Evolutionary conservation across 2,888 invertebrate species (phyloP).

Genomic region (Aleiodes alternator): DNA sequence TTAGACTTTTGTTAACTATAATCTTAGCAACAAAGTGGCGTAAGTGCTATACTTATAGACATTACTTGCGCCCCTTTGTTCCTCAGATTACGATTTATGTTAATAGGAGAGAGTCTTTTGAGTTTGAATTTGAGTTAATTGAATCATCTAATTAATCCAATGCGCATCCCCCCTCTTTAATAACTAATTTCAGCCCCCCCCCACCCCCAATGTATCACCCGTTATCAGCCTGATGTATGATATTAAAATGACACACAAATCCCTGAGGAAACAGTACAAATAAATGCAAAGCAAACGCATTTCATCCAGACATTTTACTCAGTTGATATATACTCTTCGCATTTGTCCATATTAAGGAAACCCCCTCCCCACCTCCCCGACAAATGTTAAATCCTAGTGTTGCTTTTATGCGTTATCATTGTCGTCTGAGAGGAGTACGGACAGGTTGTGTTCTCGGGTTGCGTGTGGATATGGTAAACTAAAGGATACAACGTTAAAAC

Average conservation of each 20-base stretch:
- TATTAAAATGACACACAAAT: constrained; percentile 31
- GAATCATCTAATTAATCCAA: neutral
- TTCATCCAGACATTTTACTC: constrained; percentile 53
- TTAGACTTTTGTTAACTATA: too few species aligned
- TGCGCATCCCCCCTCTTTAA: constrained; percentile 30
- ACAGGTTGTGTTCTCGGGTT: constrained; percentile 26
- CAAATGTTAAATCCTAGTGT: constrained; percentile 53
- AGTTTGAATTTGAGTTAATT: neutral
- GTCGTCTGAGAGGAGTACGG: constrained; percentile 31
- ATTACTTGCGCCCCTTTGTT: too few species aligned
- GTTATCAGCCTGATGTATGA: constrained; percentile 49
- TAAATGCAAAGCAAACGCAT: constrained; percentile 71
- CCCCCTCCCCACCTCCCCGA: too few species aligned
- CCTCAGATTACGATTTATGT: too few species aligned
- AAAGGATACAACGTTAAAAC: constrained; percentile 30
- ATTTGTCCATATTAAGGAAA: constrained; percentile 72
- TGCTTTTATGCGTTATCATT: constrained; percentile 52
- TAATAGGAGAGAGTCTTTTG: too few species aligned
- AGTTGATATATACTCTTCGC: constrained; percentile 69
- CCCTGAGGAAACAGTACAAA: constrained; percentile 66
- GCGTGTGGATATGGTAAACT: constrained; percentile 28
- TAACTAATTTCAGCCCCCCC: constrained; percentile 2
- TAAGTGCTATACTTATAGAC: too few species aligned
- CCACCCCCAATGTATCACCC: constrained; percentile 45
- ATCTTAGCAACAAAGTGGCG: too few species aligned